Percentiles rank a stretch among this genome's conserved stretches.
phyloP scores from a whole-genome alignment of 1,140 invertebrate species.

The Zaprionus ghesquierei region DNA sequence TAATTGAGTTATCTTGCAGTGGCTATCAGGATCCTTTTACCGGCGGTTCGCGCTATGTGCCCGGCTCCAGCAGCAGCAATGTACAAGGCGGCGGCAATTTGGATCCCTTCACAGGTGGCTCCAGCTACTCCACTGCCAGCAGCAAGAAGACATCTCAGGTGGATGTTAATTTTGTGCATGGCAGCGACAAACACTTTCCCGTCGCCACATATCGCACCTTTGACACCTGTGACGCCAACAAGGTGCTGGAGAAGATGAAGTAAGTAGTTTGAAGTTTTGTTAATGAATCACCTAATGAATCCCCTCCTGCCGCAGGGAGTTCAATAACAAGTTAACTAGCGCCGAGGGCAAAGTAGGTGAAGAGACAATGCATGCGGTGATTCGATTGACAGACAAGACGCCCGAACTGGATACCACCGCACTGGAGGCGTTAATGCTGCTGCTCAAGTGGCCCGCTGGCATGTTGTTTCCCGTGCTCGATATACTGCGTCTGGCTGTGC shows the following conservation, averaged over 20 bases:
- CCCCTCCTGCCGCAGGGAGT: slow-evolving; percentile 85
- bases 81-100: slow-evolving; percentile 73
- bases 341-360: slow-evolving; percentile 83
- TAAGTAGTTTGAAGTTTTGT: slow-evolving; percentile 13
- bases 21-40: slow-evolving; percentile 91
- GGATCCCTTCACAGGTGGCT: slow-evolving; percentile 88
- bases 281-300: not conserved
- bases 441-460: slow-evolving; percentile 91
- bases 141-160: slow-evolving; percentile 35
- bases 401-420: slow-evolving; percentile 82
- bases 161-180: slow-evolving; percentile 65
- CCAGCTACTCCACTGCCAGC: slow-evolving; percentile 84
- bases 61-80: slow-evolving; percentile 50
- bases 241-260: slow-evolving; percentile 85
- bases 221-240: slow-evolving; percentile 82
- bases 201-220: slow-evolving; percentile 81
- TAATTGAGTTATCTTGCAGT: slow-evolving; percentile 17
- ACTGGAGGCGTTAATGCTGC: slow-evolving; percentile 86
- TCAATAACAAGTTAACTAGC: slow-evolving; percentile 86
- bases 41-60: slow-evolving; percentile 88
- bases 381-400: slow-evolving; percentile 84
- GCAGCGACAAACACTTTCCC: slow-evolving; percentile 73
- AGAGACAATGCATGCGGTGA: slow-evolving; percentile 85
- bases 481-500: slow-evolving; percentile 90
- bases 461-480: slow-evolving; percentile 94